Evolutionary conservation across 2,797 vertebrate genomes (phyloP).

Genomic region (Scolopax bukidnonensis): DNA sequence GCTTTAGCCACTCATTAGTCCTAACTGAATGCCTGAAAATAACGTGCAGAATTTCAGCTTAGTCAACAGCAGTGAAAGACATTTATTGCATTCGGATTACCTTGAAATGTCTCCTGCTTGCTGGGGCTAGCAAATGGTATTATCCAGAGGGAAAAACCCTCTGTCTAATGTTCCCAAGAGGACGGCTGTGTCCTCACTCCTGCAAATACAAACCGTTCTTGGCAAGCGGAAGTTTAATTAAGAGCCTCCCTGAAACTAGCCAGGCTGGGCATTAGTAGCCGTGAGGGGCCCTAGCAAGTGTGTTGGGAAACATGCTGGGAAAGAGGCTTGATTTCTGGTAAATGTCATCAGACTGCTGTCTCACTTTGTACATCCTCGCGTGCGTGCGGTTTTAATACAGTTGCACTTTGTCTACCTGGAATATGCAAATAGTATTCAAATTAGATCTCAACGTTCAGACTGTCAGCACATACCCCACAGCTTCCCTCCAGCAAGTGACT

Average conservation of each 20-base stretch:
- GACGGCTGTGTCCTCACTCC: neutral
- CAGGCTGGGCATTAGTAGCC: neutral
- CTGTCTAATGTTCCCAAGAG: slow-evolving; percentile 19
- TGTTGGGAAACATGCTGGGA: slow-evolving; percentile 10
- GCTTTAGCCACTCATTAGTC: slow-evolving; percentile 64
- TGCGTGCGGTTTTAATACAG: neutral
- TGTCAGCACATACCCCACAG: slow-evolving; percentile 77
- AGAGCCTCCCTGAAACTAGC: slow-evolving; percentile 59
- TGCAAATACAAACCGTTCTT: slow-evolving; percentile 44
- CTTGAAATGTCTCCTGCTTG: slow-evolving; percentile 2
- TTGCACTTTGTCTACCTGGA: slow-evolving; percentile 73
- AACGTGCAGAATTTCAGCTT: slow-evolving; percentile 4
- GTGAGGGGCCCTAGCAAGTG: slow-evolving; percentile 41
- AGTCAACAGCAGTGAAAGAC: slow-evolving; percentile 4
- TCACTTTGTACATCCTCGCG: neutral
- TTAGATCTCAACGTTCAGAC: slow-evolving; percentile 46
- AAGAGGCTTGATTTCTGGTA: slow-evolving; percentile 1
- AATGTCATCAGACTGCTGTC: slow-evolving; percentile 40
- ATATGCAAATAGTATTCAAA: slow-evolving; percentile 81
- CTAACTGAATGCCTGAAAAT: neutral
- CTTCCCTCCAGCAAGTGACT: slow-evolving; percentile 79
- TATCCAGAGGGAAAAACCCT: neutral
- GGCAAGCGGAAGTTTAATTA: slow-evolving; percentile 74
- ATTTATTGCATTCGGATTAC: neutral
- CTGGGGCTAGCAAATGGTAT: slow-evolving; percentile 9